Percentiles rank a stretch among this genome's conserved stretches.
Evolutionary conservation across 1,140 invertebrate genomes (phyloP).

Genomic region (Bactericera cockerelli): DNA sequence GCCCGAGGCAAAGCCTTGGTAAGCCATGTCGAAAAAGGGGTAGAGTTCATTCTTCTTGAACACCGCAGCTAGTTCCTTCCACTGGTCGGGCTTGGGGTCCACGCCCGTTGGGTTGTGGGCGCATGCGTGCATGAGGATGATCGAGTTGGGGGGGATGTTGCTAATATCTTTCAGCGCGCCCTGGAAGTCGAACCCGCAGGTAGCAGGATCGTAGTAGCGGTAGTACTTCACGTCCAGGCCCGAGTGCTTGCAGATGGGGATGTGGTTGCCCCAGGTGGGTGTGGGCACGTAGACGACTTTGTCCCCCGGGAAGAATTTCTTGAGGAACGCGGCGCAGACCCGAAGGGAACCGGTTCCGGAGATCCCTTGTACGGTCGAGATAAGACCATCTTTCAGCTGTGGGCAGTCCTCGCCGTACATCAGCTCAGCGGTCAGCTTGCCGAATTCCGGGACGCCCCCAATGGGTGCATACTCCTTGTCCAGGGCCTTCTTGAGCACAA

Average conservation of each 20-base stretch:
- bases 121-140: conserved; percentile 92
- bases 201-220: conserved; percentile 89
- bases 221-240: conserved; percentile 80
- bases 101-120: conserved; percentile 99
- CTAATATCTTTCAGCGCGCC: conserved; percentile 81
- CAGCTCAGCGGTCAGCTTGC: conserved; percentile 61
- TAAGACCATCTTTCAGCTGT: conserved; percentile 57
- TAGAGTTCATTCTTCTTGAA: conserved; percentile 75
- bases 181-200: conserved; percentile 86
- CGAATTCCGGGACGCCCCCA: conserved; percentile 64
- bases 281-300: conserved; percentile 84
- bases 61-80: conserved; percentile 63
- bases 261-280: conserved; percentile 98
- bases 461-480: conserved; percentile 97
- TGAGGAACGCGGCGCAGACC: conserved; percentile 79
- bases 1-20: conserved; percentile 90
- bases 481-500: conserved; percentile 48
- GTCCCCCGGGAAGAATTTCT: conserved; percentile 63
- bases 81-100: conserved; percentile 83
- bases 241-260: conserved; percentile 80
- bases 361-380: conserved; percentile 69
- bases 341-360: conserved; percentile 95
- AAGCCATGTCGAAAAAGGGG: conserved; percentile 99
- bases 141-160: conserved; percentile 83
- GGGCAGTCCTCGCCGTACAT: conserved; percentile 75